Base-by-base conservation (phyloP, 2,113 vertebrate genomes). In the Charadrius vociferus region DNA sequence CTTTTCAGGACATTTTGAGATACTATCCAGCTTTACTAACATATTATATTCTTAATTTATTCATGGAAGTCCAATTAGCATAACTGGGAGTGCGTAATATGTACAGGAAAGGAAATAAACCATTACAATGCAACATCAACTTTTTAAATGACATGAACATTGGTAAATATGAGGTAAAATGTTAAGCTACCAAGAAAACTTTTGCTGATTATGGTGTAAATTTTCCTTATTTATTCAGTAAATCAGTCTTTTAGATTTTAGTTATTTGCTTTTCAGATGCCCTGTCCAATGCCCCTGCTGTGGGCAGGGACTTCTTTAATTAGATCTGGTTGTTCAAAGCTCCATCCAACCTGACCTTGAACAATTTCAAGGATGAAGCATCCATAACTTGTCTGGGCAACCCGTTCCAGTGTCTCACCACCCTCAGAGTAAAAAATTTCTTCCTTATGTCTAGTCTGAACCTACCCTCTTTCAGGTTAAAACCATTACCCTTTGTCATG, bases 21-120 rank as follows among this genome's bases (percentile, higher is more conserved):
- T 36, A 39, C 10, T 67, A 53, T 61, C 56, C n/a, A 65, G 20
- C 15, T 82, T 85, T 85, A 82, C 47, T 82, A 71, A 15, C 18
- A 36, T 83, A 70, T 68, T 81, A n/a, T 43, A 56, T 61, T 85
- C 50, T 86, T 92, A 72, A 88, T 79, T 82, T 86, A 78, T 65
- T 34, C 41, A 55, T 85, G 47, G 8, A 85, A 90, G n/a, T 71
- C 14, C 65, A 71, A 41, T 55, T 79, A 96, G 12, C 50, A 63
- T 71, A 39, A 71, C n/a, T 93, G 26, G 52, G 39, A 87, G 37
- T 63, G 41, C 27, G 55, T 55, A 68, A 36, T 41, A 75, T 59
- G 17, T 52, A 37, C 16, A 56, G 34, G 21, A 90, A 17, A 88
- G 39, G 80, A 86, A 80, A 84, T 49, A 81, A 59, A 66, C 16